phyloP scores from a whole-genome alignment of 2,888 invertebrate species.

The Eulithis prunata region DNA sequence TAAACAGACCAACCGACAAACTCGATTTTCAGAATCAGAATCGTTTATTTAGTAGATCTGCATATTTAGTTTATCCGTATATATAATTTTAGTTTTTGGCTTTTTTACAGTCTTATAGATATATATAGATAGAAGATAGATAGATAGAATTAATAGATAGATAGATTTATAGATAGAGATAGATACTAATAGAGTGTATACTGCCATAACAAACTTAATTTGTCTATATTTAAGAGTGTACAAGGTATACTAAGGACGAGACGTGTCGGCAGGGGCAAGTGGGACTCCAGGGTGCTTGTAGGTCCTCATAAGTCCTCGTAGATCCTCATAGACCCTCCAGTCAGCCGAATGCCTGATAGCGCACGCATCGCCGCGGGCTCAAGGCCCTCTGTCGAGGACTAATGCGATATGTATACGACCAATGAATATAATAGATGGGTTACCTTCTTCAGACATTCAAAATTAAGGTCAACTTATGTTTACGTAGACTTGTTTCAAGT shows the following conservation, averaged over 20 bases:
- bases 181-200: too few species aligned
- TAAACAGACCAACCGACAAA: too few species aligned
- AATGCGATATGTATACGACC: slow-evolving; percentile 51
- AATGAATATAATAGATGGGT: slow-evolving; percentile 1
- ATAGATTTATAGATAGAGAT: too few species aligned
- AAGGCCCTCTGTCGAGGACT: slow-evolving; percentile 36
- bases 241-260: slow-evolving; percentile 58
- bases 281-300: slow-evolving; percentile 45
- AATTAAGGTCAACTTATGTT: background rate
- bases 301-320: slow-evolving; percentile 16
- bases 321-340: slow-evolving; percentile 43
- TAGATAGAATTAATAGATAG: too few species aligned
- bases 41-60: too few species aligned
- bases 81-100: too few species aligned
- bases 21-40: too few species aligned
- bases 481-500: too few species aligned
- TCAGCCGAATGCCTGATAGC: slow-evolving; percentile 57
- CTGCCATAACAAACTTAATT: slow-evolving; percentile 1
- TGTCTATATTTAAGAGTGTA: slow-evolving; percentile 27
- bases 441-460: background rate
- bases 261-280: slow-evolving; percentile 49
- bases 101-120: too few species aligned
- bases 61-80: too few species aligned
- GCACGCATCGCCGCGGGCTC: slow-evolving; percentile 55
- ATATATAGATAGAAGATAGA: too few species aligned